Percentiles rank a stretch among this genome's conserved stretches.
Evolutionary conservation across 2,113 vertebrate genomes (phyloP).

Genomic region (Climacteris rufus): DNA sequence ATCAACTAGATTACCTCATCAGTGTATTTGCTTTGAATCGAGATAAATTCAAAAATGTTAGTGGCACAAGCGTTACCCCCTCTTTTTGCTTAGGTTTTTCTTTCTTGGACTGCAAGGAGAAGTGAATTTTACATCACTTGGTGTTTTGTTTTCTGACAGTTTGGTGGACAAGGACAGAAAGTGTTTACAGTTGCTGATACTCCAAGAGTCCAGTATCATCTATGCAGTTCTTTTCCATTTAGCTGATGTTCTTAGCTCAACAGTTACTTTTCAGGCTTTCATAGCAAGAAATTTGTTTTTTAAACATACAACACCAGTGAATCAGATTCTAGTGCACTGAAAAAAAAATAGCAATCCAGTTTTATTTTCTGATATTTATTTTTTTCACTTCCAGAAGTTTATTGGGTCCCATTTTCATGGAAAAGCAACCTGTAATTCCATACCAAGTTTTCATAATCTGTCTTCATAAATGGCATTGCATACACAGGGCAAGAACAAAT

Average conservation of each 20-base stretch:
- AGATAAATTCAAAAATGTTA: background rate
- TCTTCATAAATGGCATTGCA: background rate
- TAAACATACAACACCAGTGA: background rate
- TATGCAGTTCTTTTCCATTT: background rate
- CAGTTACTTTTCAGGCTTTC: background rate
- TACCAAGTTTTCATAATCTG: background rate
- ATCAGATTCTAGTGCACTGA: background rate
- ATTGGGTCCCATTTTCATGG: background rate
- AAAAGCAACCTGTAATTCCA: background rate
- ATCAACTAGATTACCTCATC: background rate
- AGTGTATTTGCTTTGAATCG: background rate
- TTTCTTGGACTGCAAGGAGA: background rate
- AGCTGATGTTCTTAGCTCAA: background rate
- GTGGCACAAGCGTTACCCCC: fast-evolving
- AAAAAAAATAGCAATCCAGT: background rate
- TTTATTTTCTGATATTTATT: background rate
- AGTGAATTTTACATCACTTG: background rate
- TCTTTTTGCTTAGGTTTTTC: background rate
- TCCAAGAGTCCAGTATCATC: background rate
- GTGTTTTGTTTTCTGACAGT: background rate
- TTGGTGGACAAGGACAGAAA: background rate
- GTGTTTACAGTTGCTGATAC: background rate
- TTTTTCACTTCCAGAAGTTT: background rate
- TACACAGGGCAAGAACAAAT: background rate
- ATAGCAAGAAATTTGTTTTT: background rate